Conservation (phyloP, 2,888 invertebrate species). For the Peribatodes rhomboidaria region DNA sequence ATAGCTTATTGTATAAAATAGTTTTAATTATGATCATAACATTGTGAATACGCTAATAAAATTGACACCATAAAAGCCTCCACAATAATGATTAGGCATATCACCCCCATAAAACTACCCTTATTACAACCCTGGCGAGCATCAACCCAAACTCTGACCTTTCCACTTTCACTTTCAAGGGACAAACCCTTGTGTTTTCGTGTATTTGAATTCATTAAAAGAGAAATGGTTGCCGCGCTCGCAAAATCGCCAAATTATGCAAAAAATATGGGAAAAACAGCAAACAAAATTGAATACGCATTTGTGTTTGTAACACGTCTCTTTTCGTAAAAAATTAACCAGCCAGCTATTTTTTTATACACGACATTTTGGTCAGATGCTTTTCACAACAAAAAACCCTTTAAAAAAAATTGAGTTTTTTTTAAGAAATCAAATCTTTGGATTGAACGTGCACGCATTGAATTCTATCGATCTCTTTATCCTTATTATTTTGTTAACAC, state of each 20-base stretch:
- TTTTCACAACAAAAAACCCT: too few relatives aligned
- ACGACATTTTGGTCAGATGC: too few relatives aligned
- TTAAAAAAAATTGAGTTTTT: too few relatives aligned
- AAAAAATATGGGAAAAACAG: conserved; percentile 27
- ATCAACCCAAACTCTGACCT: conserved; percentile 43
- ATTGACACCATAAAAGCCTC: neutral
- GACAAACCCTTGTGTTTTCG: conserved; percentile 42
- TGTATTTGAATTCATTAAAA: conserved; percentile 43
- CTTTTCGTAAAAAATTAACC: neutral
- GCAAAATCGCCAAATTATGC: conserved; percentile 28
- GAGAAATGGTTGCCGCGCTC: conserved; percentile 32
- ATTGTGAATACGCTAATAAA: too few relatives aligned
- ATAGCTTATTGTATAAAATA: too few relatives aligned
- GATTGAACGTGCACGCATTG: too few relatives aligned
- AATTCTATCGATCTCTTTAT: too few relatives aligned
- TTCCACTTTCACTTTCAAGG: conserved; percentile 38
- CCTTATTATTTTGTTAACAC: neutral
- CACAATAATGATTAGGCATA: neutral
- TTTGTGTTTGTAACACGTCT: neutral
- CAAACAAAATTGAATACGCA: conserved; percentile 15
- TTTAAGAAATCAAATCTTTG: too few relatives aligned
- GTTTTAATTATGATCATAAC: too few relatives aligned
- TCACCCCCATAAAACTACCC: neutral
- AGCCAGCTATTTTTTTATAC: neutral
- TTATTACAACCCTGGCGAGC: conserved; percentile 23